Evolutionary conservation across 1,140 invertebrate species (phyloP).

Genomic region (Whitmania pigra): DNA sequence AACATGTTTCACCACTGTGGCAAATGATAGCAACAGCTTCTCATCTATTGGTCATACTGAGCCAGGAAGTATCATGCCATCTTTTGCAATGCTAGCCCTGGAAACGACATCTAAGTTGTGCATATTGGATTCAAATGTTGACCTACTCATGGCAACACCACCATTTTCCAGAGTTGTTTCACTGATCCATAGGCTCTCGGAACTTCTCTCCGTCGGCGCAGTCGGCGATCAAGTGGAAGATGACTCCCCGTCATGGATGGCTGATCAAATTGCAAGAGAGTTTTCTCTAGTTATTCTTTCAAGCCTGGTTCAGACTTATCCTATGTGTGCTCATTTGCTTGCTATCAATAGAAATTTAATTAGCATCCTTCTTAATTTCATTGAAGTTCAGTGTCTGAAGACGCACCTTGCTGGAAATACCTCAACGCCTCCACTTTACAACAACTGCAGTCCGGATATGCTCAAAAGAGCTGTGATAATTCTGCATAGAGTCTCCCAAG

Average conservation of each 20-base stretch:
- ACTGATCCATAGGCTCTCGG: slow-evolving; percentile 41
- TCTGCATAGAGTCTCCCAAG: slow-evolving; percentile 47
- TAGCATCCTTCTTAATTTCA: background rate
- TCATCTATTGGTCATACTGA: slow-evolving; percentile 44
- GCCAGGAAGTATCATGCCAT: slow-evolving; percentile 57
- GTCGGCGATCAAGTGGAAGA: background rate
- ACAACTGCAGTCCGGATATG: slow-evolving; percentile 58
- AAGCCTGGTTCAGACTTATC: slow-evolving; percentile 60
- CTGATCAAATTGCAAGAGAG: slow-evolving; percentile 70
- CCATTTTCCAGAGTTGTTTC: slow-evolving; percentile 78
- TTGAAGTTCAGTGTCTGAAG: background rate
- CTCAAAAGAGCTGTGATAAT: slow-evolving; percentile 76
- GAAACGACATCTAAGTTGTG: slow-evolving; percentile 93
- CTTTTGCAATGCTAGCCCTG: slow-evolving; percentile 78
- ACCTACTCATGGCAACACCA: slow-evolving; percentile 91
- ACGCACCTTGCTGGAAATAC: background rate
- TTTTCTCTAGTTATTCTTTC: slow-evolving; percentile 74
- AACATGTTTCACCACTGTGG: slow-evolving; percentile 81
- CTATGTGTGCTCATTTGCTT: background rate
- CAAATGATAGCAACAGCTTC: slow-evolving; percentile 46
- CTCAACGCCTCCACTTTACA: slow-evolving; percentile 5
- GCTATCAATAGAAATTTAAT: slow-evolving; percentile 5
- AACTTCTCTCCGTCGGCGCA: background rate
- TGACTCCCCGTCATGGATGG: background rate
- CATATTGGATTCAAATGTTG: slow-evolving; percentile 90